Percentiles rank a stretch among this genome's conserved stretches.
These are phyloP conservation scores for Leucophenga montana DNA, from an alignment of 2,888 invertebrate species.

Conservation along the genomic window DNA sequence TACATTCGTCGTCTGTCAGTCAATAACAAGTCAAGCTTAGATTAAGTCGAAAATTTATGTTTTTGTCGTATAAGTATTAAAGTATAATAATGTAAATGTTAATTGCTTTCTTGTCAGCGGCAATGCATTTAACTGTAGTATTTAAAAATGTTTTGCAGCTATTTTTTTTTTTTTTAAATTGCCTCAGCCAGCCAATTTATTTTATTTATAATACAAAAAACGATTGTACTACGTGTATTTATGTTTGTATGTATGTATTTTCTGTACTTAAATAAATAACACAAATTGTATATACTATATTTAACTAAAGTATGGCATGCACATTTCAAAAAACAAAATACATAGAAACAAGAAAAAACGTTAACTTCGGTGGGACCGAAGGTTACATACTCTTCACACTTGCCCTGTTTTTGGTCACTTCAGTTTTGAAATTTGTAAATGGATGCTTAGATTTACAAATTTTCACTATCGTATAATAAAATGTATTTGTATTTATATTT, in stretches of 20 bases:
- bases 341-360: too few species aligned
- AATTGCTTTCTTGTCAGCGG: too few species aligned
- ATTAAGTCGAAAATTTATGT: neutral
- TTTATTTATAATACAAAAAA: constrained; percentile 7
- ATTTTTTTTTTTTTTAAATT: constrained; percentile 14
- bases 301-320: constrained; percentile 35
- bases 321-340: constrained; percentile 47
- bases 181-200: constrained; percentile 19
- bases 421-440: too few species aligned
- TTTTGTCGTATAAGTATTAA: constrained; percentile 8
- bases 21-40: neutral
- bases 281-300: constrained; percentile 46
- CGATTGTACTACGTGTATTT: neutral
- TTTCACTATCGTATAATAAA: too few species aligned
- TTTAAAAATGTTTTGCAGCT: neutral
- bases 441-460: too few species aligned
- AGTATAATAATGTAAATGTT: neutral
- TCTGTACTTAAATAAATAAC: constrained; percentile 57
- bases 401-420: too few species aligned
- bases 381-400: too few species aligned
- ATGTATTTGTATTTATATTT: too few species aligned
- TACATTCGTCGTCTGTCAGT: too few species aligned
- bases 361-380: too few species aligned
- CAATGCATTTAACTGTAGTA: neutral
- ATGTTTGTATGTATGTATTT: constrained; percentile 20